Conservation (phyloP, 2,113 vertebrate species). For the Canis aureus region DNA sequence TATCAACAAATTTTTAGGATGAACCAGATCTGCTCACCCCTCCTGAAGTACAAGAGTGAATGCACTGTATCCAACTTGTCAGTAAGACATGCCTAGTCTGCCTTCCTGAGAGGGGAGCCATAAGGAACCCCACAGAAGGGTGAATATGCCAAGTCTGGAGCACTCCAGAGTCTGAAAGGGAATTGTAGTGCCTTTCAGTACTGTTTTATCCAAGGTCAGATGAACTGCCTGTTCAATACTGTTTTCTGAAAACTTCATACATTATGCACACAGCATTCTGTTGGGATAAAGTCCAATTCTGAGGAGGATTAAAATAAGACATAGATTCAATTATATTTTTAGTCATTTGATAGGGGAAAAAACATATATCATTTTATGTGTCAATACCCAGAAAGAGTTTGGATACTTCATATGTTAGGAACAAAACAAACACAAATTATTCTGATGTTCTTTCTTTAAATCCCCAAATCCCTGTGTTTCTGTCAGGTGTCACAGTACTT, state of each 20-base stretch:
- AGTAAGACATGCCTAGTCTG: rapidly evolving
- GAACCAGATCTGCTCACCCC: background rate
- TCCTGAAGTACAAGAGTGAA: background rate
- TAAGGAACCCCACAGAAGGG: rapidly evolving
- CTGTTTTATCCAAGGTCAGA: background rate
- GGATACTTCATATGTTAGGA: constrained; percentile 11
- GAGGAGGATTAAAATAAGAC: background rate
- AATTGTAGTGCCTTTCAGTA: background rate
- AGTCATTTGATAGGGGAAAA: background rate
- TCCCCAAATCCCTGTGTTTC: background rate
- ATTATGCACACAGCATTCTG: constrained; percentile 1
- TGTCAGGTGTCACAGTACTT: background rate
- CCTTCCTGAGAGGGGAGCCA: background rate
- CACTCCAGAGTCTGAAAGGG: background rate
- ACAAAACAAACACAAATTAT: constrained; percentile 39
- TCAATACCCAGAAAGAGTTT: constrained; percentile 45
- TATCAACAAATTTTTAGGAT: background rate
- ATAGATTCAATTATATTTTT: constrained; percentile 50
- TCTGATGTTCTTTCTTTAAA: constrained; percentile 23
- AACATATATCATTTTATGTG: background rate
- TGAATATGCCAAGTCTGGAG: background rate
- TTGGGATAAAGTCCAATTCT: background rate
- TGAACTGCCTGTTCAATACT: background rate
- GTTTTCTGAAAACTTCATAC: constrained; percentile 15
- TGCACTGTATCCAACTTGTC: background rate